Evolutionary conservation across 2,888 invertebrate species (phyloP).

Genomic region (Ochropleura plecta): DNA sequence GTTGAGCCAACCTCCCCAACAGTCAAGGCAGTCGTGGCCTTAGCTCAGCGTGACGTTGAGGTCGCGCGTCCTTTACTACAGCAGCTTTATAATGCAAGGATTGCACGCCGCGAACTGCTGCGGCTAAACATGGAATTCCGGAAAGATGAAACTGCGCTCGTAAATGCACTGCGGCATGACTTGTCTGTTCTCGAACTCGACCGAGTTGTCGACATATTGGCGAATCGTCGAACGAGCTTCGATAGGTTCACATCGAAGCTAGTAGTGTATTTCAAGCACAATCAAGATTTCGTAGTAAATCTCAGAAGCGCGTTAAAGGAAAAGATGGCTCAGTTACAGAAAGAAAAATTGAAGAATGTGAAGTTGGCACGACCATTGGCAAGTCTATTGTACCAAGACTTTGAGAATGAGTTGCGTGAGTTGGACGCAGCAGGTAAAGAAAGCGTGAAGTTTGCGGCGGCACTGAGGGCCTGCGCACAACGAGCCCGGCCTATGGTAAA

Average conservation of each 20-base stretch:
- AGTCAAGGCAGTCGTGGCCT: conserved; percentile 64
- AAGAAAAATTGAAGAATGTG: conserved; percentile 25
- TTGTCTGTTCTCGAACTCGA: conserved; percentile 24
- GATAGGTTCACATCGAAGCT: conserved; percentile 74
- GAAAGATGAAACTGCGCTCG: conserved; percentile 37
- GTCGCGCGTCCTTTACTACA: conserved; percentile 41
- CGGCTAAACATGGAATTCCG: conserved; percentile 41
- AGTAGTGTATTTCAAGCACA: conserved; percentile 76
- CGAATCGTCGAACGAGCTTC: conserved; percentile 54
- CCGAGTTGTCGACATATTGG: conserved; percentile 61
- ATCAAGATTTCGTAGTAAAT: conserved; percentile 70
- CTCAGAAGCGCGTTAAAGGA: conserved; percentile 59
- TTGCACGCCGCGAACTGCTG: conserved; percentile 49
- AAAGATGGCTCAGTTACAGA: conserved; percentile 26
- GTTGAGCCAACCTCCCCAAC: conserved; percentile 66
- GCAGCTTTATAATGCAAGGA: conserved; percentile 30
- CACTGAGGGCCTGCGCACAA: conserved; percentile 74
- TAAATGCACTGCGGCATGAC: conserved; percentile 52
- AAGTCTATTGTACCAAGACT: conserved; percentile 50
- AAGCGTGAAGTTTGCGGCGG: conserved; percentile 64
- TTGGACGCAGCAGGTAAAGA: conserved; percentile 51
- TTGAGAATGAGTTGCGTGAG: conserved; percentile 50
- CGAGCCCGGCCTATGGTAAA: conserved; percentile 71
- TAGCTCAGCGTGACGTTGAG: conserved; percentile 64
- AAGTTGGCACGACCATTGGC: conserved; percentile 59